Base-by-base conservation (phyloP, 2,113 vertebrate species). In the Mirounga angustirostris region DNA sequence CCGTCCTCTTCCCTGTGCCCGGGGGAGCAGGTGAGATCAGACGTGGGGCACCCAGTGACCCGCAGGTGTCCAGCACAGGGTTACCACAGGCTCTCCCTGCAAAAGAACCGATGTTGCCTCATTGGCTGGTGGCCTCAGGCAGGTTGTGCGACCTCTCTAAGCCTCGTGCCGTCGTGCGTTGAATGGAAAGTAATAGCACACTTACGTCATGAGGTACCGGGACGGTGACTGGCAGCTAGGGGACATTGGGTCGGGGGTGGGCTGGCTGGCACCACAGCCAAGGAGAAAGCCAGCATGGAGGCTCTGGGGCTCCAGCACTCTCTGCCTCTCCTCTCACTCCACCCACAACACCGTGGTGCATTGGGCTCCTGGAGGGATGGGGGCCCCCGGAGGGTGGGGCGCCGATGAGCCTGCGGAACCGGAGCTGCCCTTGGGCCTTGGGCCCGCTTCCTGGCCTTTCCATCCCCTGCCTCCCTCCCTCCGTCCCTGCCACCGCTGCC, bases 381-480 rank as follows among this genome's bases (percentile, higher is more conserved):
- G 28, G 14, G 28, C 14, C 5, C 14, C 24, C 4, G 10, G 59
- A 11, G 61, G 61, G 61, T 22, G 30, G 18, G 54, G 24, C 50
- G 2, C 50, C 2, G 0, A 22, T 9, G 19, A 33, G 8, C 50
- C 69, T 91, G 43, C 24, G 26, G 7, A 63, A 26, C 19, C 0
- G 6, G 40, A 56, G 52, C 65, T 40, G 36, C 40, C 88, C 94
- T 76, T 19, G 90, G 0, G 7, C 96, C 94, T 73, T 96, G 9
- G 46, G 58, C 97, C 98, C 98, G 92, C 99, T 97, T 98, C 99
- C 98, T 97, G 97, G 90, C 98, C 99, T 98, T 99, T 99, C 98
- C 99, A 96, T 98, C 96, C 98, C 98, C 95, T 98, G 93, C 96
- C 98, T 98, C 99, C 99, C 98, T 98, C 97, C 98, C 97, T 97